These are phyloP conservation scores for Falco punctatus DNA, from an alignment of 2,113 vertebrate species.

Conservation along the genomic window DNA sequence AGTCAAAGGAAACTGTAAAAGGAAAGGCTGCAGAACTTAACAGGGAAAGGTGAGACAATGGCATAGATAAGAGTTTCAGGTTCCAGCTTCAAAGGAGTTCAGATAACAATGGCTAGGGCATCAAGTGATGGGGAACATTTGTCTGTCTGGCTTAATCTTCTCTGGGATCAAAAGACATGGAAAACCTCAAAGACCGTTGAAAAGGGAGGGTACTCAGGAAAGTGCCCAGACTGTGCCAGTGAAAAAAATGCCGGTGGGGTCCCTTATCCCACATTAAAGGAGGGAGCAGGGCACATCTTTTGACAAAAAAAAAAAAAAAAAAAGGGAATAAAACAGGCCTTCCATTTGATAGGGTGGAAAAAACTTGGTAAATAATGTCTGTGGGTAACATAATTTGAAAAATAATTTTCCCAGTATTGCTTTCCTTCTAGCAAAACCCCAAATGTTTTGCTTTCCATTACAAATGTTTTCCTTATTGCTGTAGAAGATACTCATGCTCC, in stretches of 20 bases:
- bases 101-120: slow-evolving; percentile 31
- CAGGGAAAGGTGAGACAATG: slow-evolving; percentile 57
- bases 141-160: slow-evolving; percentile 18
- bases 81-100: slow-evolving; percentile 39
- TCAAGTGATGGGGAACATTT: slow-evolving; percentile 33
- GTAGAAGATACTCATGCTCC: neutral
- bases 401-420: neutral
- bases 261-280: neutral
- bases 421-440: neutral
- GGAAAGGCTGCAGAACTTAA: slow-evolving; percentile 24
- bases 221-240: neutral
- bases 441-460: neutral
- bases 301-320: neutral
- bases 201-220: neutral
- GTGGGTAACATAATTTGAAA: neutral
- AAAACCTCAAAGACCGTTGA: slow-evolving; percentile 12
- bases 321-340: neutral
- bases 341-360: neutral
- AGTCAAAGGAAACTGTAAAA: slow-evolving; percentile 2
- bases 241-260: neutral
- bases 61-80: slow-evolving; percentile 24
- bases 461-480: neutral
- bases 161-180: slow-evolving; percentile 35
- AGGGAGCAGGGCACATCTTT: neutral
- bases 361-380: neutral